Percentiles rank a stretch among this genome's conserved stretches.
phyloP scores from a whole-genome alignment of 2,888 invertebrate genomes.

The Orthonychiurus folsomi region DNA sequence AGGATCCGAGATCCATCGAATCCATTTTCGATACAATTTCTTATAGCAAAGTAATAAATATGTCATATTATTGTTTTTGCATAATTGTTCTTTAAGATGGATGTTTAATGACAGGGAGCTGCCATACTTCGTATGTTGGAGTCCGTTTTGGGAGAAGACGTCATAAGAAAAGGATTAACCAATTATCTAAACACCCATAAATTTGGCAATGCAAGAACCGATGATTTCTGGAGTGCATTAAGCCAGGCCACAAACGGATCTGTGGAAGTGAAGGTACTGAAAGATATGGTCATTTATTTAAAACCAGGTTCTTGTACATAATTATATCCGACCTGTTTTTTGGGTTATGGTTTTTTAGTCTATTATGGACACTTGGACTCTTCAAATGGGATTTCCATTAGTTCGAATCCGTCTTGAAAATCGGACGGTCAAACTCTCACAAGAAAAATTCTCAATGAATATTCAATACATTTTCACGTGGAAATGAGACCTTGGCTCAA shows the following conservation, averaged over 20 bases:
- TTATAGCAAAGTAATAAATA: conserved; percentile 56
- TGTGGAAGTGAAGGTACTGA: conserved; percentile 54
- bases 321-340: not conserved
- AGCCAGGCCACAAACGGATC: conserved; percentile 56
- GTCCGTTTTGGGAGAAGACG: conserved; percentile 56
- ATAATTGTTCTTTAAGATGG: not conserved
- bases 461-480: not conserved
- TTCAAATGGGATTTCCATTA: conserved; percentile 73
- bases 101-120: conserved; percentile 52
- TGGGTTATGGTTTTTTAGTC: conserved; percentile 43
- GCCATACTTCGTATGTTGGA: conserved; percentile 64
- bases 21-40: conserved; percentile 67
- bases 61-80: too few species aligned
- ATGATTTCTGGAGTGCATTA: conserved; percentile 72
- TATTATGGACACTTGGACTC: conserved; percentile 72
- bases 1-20: conserved; percentile 61
- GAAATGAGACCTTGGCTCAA: conserved; percentile 47
- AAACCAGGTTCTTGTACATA: not conserved
- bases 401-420: conserved; percentile 57
- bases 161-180: conserved; percentile 56
- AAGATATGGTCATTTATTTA: not conserved
- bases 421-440: conserved; percentile 55
- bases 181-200: conserved; percentile 61
- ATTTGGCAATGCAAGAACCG: conserved; percentile 63
- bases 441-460: conserved; percentile 53